Conservation (phyloP, 2,888 invertebrate species). For the Eulithis testata region DNA sequence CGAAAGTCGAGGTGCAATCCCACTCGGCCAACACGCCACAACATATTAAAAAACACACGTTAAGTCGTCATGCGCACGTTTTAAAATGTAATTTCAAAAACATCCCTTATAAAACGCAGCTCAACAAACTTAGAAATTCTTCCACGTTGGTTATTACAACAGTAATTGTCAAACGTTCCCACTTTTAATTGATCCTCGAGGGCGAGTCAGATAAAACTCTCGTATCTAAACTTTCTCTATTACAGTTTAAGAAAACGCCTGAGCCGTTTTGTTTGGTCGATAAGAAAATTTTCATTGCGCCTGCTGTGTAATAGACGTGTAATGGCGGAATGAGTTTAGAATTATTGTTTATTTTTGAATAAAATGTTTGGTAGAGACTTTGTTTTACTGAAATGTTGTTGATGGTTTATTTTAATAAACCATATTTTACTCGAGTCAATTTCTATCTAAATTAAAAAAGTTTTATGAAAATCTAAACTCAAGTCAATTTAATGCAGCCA, state of each 20-base stretch:
- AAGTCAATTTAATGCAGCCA: too few species aligned
- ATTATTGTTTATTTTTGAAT: conserved; percentile 46
- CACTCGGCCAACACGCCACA: too few species aligned
- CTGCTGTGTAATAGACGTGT: conserved; percentile 59
- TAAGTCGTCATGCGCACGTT: not conserved
- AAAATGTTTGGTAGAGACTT: conserved; percentile 12
- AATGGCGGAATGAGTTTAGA: conserved; percentile 50
- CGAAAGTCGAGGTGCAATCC: too few species aligned
- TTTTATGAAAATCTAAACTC: too few species aligned
- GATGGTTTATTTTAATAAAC: not conserved
- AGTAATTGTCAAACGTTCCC: conserved; percentile 72
- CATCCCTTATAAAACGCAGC: conserved; percentile 48
- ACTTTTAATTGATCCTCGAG: conserved; percentile 85
- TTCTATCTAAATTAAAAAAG: not conserved
- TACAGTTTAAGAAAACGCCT: conserved; percentile 81
- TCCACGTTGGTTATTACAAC: conserved; percentile 70
- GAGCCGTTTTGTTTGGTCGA: conserved; percentile 71
- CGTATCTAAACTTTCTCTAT: conserved; percentile 82
- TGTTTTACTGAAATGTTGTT: not conserved
- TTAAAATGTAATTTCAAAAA: conserved; percentile 23
- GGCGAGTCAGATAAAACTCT: conserved; percentile 81
- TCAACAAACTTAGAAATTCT: conserved; percentile 51
- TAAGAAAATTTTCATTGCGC: conserved; percentile 75
- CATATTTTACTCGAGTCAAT: not conserved
- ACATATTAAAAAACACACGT: not conserved